These are phyloP conservation scores for Pararge aegeria DNA, from an alignment of 1,140 invertebrate species.

Conservation along the genomic window DNA sequence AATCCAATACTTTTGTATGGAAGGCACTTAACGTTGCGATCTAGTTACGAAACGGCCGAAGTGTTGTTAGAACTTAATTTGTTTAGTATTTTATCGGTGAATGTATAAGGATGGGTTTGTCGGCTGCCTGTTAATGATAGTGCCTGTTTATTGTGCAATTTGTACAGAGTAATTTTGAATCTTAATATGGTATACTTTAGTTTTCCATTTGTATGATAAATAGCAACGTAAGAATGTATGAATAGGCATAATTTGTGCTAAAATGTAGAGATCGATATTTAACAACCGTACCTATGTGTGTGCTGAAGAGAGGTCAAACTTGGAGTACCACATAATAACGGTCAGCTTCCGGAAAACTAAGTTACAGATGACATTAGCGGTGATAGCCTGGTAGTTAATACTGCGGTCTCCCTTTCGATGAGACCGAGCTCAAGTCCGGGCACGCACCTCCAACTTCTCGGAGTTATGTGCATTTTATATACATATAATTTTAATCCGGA, in stretches of 20 bases:
- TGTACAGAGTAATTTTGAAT: conserved; percentile 16
- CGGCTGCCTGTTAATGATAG: conserved; percentile 16
- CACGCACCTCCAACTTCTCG: too few species aligned
- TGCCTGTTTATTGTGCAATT: conserved; percentile 20
- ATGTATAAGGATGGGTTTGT: conserved; percentile 35
- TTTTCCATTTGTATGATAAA: not conserved
- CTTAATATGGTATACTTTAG: conserved; percentile 4
- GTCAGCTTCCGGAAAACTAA: too few species aligned
- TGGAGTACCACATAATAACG: too few species aligned
- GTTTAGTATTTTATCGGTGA: conserved; percentile 54
- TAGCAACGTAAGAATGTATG: not conserved
- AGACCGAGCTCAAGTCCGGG: too few species aligned
- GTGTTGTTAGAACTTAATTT: conserved; percentile 53
- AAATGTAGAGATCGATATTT: not conserved
- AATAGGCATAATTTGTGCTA: not conserved
- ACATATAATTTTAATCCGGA: too few species aligned
- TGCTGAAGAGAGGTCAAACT: too few species aligned
- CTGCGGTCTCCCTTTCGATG: too few species aligned
- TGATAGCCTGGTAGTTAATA: too few species aligned
- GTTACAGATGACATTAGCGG: too few species aligned
- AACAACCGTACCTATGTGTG: too few species aligned
- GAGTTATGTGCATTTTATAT: too few species aligned
- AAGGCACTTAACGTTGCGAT: conserved; percentile 67
- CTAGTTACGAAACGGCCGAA: conserved; percentile 56
- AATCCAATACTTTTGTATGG: conserved; percentile 80